These are phyloP conservation scores for Tortricodes alternella DNA, from an alignment of 2,888 invertebrate species.

Conservation along the genomic window DNA sequence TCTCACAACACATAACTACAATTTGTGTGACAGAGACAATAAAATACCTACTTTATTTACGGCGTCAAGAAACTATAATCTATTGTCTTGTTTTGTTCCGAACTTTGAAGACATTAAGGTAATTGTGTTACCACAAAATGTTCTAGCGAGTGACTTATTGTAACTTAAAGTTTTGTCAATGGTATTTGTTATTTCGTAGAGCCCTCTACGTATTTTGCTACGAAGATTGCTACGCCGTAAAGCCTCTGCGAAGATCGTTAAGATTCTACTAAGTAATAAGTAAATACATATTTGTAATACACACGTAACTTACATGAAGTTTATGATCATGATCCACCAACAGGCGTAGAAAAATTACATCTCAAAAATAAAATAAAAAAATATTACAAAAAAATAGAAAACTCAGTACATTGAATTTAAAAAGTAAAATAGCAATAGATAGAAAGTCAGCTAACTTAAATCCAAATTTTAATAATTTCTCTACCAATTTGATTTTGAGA, in stretches of 20 bases:
- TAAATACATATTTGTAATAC: no score
- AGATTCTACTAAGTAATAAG: no score
- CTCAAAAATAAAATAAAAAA: no score
- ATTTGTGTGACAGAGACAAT: background rate
- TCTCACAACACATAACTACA: background rate
- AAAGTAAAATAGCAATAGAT: no score
- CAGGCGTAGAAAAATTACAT: no score
- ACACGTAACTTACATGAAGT: no score
- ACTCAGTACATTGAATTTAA: no score
- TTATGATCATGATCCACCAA: no score
- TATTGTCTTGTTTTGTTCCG: constrained; percentile 24
- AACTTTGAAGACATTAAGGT: constrained; percentile 21
- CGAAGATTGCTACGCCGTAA: constrained; percentile 4
- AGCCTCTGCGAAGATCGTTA: background rate
- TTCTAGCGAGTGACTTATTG: background rate
- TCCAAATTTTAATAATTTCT: no score
- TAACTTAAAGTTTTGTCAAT: background rate
- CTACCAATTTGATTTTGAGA: no score
- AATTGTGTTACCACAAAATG: constrained; percentile 17
- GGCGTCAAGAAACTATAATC: background rate
- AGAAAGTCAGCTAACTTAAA: no score
- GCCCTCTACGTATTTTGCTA: background rate
- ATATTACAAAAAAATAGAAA: no score
- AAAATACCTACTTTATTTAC: constrained; percentile 2
- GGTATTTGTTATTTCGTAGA: background rate